Conservation (phyloP, 53 echinoderm and acorn worm genomes). For the Stichopus horrens region DNA sequence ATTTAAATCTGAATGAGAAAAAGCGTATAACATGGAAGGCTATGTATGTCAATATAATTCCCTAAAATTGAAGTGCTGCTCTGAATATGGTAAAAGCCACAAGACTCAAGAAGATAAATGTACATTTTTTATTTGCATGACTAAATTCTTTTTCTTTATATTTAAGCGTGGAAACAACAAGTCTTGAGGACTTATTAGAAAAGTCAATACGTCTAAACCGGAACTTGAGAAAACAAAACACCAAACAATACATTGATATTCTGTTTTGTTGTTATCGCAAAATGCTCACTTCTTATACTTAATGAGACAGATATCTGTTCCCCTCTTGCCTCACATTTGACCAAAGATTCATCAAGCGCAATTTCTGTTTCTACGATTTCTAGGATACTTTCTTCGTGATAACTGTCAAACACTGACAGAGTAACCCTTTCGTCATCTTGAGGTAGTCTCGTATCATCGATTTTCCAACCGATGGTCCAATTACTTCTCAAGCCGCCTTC, state of each 20-base stretch:
- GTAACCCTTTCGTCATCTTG: neutral
- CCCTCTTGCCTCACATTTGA: neutral
- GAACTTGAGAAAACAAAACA: too few relatives aligned
- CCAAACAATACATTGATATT: neutral
- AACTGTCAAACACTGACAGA: neutral
- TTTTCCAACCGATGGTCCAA: neutral
- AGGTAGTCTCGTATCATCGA: neutral
- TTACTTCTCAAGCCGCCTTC: neutral
- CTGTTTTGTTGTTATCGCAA: neutral
- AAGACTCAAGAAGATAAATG: neutral
- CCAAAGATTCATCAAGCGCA: neutral
- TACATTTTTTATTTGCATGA: neutral
- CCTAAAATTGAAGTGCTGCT: too few relatives aligned
- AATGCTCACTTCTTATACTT: neutral
- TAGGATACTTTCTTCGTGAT: neutral
- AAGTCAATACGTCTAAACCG: too few relatives aligned
- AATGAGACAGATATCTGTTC: neutral
- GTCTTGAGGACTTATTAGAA: neutral
- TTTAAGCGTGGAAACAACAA: neutral
- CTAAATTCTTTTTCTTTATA: neutral
- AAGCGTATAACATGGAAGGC: too few relatives aligned
- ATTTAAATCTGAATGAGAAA: too few relatives aligned
- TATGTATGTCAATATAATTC: too few relatives aligned
- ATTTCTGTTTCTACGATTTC: neutral
- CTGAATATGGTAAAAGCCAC: neutral